Base-by-base conservation (phyloP, 53 echinoderm and acorn worm genomes). In the Holothuria scabra region DNA sequence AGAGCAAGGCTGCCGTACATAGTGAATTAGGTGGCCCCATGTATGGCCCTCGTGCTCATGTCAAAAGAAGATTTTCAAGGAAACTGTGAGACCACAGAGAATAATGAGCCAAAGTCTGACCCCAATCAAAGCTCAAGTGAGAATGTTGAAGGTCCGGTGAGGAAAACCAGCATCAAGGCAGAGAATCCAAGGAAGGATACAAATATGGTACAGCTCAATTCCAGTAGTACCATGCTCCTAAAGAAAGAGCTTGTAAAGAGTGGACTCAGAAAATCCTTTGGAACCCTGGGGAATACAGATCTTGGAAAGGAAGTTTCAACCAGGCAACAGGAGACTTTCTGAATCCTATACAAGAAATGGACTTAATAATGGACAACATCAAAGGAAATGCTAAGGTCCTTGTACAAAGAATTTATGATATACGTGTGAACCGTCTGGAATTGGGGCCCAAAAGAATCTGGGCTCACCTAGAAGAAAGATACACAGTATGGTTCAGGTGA, bases 401-500 rank as follows among this genome's bases (percentile, higher is more conserved):
- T 22, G 84, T 90, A 23, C 74, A 62, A 66, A 76, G 67, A 28
- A 90, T 87, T 52, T 76, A 90, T 76, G 87, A 76, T 14, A 90
- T 87, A 35, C 87, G 87, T 84, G 79, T 87, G 2, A 79, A 90
- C 87, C 82, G 60, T 49, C 91, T 84, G 11, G 83, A 90, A 49
- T 8, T 76, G 55, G 91, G 91, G 21, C 72, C 87, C 28, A 34
- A 79, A 59, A 76, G 91, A 48, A 87, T 84, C 55, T 91, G 91
- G 87, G 64, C 67, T 16, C 80, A 83, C 38, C 79, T 87, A 5
- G 84, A 91, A 19, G 48, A 64, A 31, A 87, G 67, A 61, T n/a
- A n/a, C n/a, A n/a, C n/a, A n/a, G n/a, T 48, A 91, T 76, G 87
- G 91, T 32, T 91, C 91, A 30, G 78, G 79, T 20, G 91, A 91